phyloP scores from a whole-genome alignment of 2,113 vertebrate species.

The Cisticola juncidis region DNA sequence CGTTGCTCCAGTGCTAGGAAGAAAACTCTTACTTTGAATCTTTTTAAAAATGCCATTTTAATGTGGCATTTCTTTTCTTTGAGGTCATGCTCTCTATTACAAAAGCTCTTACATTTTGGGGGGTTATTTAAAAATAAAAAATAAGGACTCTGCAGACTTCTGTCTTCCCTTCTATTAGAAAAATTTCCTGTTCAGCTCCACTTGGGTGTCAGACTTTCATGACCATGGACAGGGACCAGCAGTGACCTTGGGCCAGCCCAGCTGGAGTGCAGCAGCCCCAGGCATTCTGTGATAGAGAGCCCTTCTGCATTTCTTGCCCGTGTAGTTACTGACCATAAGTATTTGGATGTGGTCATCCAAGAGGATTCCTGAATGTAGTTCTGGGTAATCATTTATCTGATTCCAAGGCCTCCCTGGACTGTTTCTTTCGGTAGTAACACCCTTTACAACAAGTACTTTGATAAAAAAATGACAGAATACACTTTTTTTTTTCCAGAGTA shows the following conservation, averaged over 20 bases:
- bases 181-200: not conserved
- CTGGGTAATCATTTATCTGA: not conserved
- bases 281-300: not conserved
- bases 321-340: not conserved
- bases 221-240: not conserved
- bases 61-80: not conserved
- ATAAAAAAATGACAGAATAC: not conserved
- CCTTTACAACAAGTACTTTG: not conserved
- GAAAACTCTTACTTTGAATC: not conserved
- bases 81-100: not conserved
- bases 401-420: not conserved
- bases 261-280: not conserved
- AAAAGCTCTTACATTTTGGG: not conserved
- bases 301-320: not conserved
- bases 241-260: not conserved
- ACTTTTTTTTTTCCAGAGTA: not conserved
- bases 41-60: not conserved
- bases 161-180: fast-evolving
- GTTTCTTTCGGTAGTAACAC: not conserved
- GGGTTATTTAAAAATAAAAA: not conserved
- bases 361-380: not conserved
- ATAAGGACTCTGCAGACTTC: not conserved
- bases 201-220: not conserved
- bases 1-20: not conserved
- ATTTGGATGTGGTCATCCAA: not conserved